Base-by-base conservation (phyloP, 2,797 vertebrate genomes). In the Leptoclinus maculatus region DNA sequence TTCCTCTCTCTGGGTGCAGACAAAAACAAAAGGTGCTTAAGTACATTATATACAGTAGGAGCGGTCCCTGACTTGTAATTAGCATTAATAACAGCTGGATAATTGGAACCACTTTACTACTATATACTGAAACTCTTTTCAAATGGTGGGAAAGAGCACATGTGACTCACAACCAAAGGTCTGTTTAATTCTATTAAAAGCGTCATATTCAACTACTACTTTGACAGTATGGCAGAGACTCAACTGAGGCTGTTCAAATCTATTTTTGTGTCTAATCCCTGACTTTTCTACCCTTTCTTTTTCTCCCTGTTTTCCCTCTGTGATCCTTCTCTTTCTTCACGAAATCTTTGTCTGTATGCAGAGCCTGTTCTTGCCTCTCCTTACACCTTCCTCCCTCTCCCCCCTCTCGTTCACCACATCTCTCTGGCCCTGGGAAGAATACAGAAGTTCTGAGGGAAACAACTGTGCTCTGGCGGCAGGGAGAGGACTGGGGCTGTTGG, bases 371-470 rank as follows among this genome's bases (percentile, higher is more conserved):
- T 67, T 62, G 62, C 66, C 65, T 84, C 71, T 58, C 68, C 59
- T 82, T 72, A 70, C 84, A 86, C 89, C 79, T 47, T 67, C 58
- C 32, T 6, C 41, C 32, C 57, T 21, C 45, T 49, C 25, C 62
- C 11, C 34, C 23, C 62, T 51, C 59, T 21, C 3, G 14, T 70
- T 82, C 83, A 17, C 67, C 2, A 21, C 73, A 78, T 82, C 54
- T 54, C 76, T 62, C 66, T 58, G n/a, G 83, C 78, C 86, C 72
- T 90, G 87, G 84, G 88, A 88, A 90, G 90, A 89, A 89, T 84
- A 74, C 84, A 62, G 19, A 93, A 83, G 79, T 92, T 91, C 85
- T 84, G 77, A 90, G 79, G 83, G 78, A 88, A 87, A 86, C 74
- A 76, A 87, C 76, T 77, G 83, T 69, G 76, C 80, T 67, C 51